These are phyloP conservation scores for Macrosoma leucophasiata DNA, from an alignment of 2,888 invertebrate species.

Conservation along the genomic window DNA sequence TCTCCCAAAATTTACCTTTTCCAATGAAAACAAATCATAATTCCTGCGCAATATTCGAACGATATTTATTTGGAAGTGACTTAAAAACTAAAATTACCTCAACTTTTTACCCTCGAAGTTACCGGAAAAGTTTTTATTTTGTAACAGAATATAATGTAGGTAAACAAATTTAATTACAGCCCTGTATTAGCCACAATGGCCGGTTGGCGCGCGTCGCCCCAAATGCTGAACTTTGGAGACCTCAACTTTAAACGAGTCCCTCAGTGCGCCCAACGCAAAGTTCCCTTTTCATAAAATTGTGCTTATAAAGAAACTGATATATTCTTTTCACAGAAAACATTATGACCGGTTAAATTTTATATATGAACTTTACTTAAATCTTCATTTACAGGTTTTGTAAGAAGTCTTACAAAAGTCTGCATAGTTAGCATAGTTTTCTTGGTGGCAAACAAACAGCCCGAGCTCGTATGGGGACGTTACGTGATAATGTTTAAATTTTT, in stretches of 20 bases:
- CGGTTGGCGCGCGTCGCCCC: slow-evolving; percentile 44
- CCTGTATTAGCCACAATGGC: slow-evolving; percentile 69
- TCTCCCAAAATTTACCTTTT: too few species aligned
- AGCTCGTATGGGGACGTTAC: too few species aligned
- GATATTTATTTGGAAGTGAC: too few species aligned
- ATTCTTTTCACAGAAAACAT: not conserved
- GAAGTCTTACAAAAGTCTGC: not conserved
- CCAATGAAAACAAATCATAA: too few species aligned
- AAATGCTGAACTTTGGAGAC: slow-evolving; percentile 59
- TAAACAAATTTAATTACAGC: slow-evolving; percentile 71
- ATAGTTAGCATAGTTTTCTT: slow-evolving; percentile 9
- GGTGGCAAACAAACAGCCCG: too few species aligned
- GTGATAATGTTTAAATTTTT: too few species aligned
- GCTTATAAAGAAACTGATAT: slow-evolving; percentile 6
- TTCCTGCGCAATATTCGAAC: too few species aligned
- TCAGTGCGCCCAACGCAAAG: slow-evolving; percentile 23
- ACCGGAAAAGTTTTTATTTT: slow-evolving; percentile 47
- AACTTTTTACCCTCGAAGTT: slow-evolving; percentile 31
- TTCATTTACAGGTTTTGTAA: not conserved
- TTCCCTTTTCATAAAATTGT: slow-evolving; percentile 7
- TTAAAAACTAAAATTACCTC: too few species aligned
- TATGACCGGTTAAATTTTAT: not conserved
- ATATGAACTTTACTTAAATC: not conserved
- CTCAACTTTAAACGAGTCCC: slow-evolving; percentile 56
- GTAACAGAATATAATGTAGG: slow-evolving; percentile 48